A percentile compares a stretch with the other conserved stretches of the same genome.
Conservation (phyloP, 2,888 invertebrate species). For the Scaptomyza flava region DNA sequence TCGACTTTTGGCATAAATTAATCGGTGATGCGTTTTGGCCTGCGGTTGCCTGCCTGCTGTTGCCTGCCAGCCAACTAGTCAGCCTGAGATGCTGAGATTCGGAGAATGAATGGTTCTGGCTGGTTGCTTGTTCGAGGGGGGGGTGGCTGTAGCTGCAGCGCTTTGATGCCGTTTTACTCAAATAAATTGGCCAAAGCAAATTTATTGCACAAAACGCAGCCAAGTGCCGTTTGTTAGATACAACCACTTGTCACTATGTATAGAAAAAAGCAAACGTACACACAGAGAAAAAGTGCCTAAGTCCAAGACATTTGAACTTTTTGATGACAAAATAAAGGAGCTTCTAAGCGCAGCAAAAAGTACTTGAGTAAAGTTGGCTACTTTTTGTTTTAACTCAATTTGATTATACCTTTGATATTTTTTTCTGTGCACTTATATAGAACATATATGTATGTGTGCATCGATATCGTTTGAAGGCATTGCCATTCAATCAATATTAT, state of each 20-base stretch:
- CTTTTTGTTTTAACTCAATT: too few species aligned
- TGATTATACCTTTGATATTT: not conserved
- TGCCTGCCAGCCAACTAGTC: slow-evolving; percentile 8
- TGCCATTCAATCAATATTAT: slow-evolving; percentile 77
- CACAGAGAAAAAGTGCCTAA: not conserved
- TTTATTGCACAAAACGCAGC: slow-evolving; percentile 72
- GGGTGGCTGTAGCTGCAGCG: slow-evolving; percentile 22
- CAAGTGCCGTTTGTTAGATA: slow-evolving; percentile 65
- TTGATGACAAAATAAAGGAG: not conserved
- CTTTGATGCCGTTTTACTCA: slow-evolving; percentile 58
- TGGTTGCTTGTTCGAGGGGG: not conserved
- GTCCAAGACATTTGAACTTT: not conserved
- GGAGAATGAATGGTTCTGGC: slow-evolving; percentile 23
- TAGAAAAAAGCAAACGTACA: not conserved
- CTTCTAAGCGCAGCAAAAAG: not conserved
- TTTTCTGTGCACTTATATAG: not conserved
- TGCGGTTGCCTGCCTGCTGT: slow-evolving; percentile 37
- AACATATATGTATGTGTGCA: not conserved
- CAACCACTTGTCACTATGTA: slow-evolving; percentile 19
- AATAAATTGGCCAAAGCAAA: slow-evolving; percentile 73
- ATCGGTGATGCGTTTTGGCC: slow-evolving; percentile 60
- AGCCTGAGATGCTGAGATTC: slow-evolving; percentile 52
- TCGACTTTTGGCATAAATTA: slow-evolving; percentile 63
- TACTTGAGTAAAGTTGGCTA: not conserved
- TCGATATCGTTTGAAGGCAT: slow-evolving; percentile 25